Evolutionary conservation across 2,797 vertebrate genomes (phyloP), one percentile per base, ranked within the genome.

Genomic region (Poecilia wingei): DNA sequence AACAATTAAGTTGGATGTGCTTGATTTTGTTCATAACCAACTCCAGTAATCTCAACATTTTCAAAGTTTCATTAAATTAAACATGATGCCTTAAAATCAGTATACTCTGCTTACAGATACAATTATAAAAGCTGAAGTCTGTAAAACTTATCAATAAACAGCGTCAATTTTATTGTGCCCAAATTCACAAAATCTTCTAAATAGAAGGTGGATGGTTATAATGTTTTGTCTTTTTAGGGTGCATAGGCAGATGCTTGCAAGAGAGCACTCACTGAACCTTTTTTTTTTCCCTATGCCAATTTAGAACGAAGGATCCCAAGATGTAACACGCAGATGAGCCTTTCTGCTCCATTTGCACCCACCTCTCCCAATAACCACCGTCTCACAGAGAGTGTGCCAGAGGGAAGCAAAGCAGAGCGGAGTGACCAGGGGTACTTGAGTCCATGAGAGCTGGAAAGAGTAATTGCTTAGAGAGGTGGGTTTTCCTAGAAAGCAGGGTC

Each of bases 401-500:
- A 84, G 83, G 79, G 82, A 81, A 85, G 80, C 81, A 87, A 90
- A 88, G 88, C 86, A 84, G 75, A 89, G 89, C 82, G 1, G 71
- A 85, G 78, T 88, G 89, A 91, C 89, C 47, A 41, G 77, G 83
- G 83, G 81, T 89, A 89, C 86, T 88, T 90, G 78, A 92, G 86
- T 86, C 90, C 81, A 90, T 87, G 87, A 85, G 82, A 86, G 74
- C 73, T 82, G 88, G 77, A 90, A 81, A 87, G 88, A 89, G 82
- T 82, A 77, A 93, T 82, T 91, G 84, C 77, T n/a, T 81, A 78
- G 75, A 79, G 88, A 90, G 85, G 75, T 53, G 1, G 75, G 57
- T 79, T 93, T 96, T 96, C 96, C 95, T 96, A 94, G 96, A 96
- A 95, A 96, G 95, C 92, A 90, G 75, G 72, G 81, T 83, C 66